These are phyloP conservation scores for Drosophila suzukii DNA, from an alignment of 1,140 invertebrate species.

Conservation along the genomic window DNA sequence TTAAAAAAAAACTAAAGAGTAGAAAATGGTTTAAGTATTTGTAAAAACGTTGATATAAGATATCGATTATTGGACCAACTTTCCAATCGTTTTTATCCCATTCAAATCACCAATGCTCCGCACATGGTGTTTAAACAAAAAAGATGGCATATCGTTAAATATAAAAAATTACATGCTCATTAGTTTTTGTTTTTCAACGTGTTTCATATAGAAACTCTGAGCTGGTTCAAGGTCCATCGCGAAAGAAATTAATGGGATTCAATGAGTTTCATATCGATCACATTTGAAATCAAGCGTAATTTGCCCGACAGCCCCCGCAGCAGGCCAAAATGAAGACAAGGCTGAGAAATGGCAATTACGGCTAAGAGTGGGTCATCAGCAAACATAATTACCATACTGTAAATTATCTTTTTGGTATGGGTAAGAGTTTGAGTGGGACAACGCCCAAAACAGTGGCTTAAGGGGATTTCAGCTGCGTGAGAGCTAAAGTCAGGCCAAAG, in stretches of 20 bases:
- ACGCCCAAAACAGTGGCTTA: conserved; percentile 70
- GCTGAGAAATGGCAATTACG: conserved; percentile 61
- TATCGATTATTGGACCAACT: conserved; percentile 14
- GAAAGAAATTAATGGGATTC: conserved; percentile 52
- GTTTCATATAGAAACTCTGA: conserved; percentile 44
- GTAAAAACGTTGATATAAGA: conserved; percentile 1
- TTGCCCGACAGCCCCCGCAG: conserved; percentile 20
- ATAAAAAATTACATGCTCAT: conserved; percentile 68
- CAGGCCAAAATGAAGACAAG: conserved; percentile 50
- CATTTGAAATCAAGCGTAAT: conserved; percentile 50
- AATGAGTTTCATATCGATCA: conserved; percentile 57
- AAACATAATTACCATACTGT: conserved; percentile 64
- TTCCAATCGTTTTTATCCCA: conserved; percentile 21
- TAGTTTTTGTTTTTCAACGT: conserved; percentile 54
- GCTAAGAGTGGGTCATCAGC: conserved; percentile 52
- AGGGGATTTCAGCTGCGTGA: conserved; percentile 41
- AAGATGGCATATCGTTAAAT: conserved; percentile 43
- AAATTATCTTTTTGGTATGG: conserved; percentile 34
- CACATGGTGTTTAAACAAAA: conserved; percentile 25
- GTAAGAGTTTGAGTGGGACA: conserved; percentile 18
- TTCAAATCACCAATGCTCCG: background rate
- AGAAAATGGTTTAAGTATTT: background rate
- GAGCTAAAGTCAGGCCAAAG: conserved; percentile 6
- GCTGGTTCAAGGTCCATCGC: conserved; percentile 57
- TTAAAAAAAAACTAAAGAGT: background rate